Evolutionary conservation across 2,113 vertebrate species (phyloP).

Genomic region (Spermophilus dauricus): DNA sequence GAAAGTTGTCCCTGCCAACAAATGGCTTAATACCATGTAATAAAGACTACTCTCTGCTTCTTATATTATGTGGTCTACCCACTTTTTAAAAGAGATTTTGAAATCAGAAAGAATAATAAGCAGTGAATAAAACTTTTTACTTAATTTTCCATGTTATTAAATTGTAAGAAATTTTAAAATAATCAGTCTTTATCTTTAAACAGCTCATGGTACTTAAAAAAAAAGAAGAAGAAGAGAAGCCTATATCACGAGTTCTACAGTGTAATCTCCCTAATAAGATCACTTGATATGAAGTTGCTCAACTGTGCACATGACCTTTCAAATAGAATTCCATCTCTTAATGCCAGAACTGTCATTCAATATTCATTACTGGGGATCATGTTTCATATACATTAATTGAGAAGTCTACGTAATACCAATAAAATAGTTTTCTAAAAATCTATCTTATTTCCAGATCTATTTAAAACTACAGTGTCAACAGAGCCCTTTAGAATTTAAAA

Average conservation of each 20-base stretch:
- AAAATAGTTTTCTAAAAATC: slow-evolving; percentile 29
- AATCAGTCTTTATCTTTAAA: slow-evolving; percentile 59
- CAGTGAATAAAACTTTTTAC: background rate
- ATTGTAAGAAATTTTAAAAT: slow-evolving; percentile 45
- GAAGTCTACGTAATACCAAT: background rate
- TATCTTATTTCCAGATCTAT: background rate
- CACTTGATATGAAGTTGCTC: slow-evolving; percentile 62
- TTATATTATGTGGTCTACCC: background rate
- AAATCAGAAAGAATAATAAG: slow-evolving; percentile 34
- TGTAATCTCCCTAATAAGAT: slow-evolving; percentile 48
- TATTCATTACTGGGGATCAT: slow-evolving; percentile 66
- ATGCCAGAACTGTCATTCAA: slow-evolving; percentile 63
- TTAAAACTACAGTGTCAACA: background rate
- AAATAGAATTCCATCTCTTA: slow-evolving; percentile 71
- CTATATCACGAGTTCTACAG: slow-evolving; percentile 50
- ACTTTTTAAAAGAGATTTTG: slow-evolving; percentile 41
- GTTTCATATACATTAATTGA: slow-evolving; percentile 68
- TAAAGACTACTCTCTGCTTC: background rate
- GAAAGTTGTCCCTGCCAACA: background rate
- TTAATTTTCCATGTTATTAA: slow-evolving; percentile 53
- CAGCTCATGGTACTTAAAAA: background rate
- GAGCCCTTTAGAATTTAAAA: slow-evolving; percentile 42
- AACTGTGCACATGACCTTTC: slow-evolving; percentile 83
- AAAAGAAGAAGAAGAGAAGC: background rate
- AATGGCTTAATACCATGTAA: slow-evolving; percentile 53